Base-by-base conservation (phyloP, 1,140 invertebrate species). In the Probaryconus sp. region DNA sequence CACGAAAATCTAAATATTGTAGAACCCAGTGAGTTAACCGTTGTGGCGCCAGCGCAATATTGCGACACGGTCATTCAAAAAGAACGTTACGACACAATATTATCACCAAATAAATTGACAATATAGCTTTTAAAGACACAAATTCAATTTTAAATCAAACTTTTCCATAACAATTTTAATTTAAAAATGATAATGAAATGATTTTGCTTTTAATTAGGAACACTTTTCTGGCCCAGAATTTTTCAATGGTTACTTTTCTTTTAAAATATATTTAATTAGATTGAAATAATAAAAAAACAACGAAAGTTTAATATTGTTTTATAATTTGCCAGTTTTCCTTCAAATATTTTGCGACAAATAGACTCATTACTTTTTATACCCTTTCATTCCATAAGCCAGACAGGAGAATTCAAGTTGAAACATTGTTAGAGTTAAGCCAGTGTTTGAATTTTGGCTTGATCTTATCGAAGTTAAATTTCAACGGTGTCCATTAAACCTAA, bases 1-100 rank as follows among this genome's bases (percentile, higher is more conserved):
- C 9, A 5, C 20, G 24, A 26, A 10, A 13, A 18, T 40, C 51
- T 56, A 56, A 56, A 67, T 67, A 67, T 67, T 67, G 20, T 33
- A 56, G 21, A 18, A 56, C 14, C 17, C 21, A 3, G 10, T 6
- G 33, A 24, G 24, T 30, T 43, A 38, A 38, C 31, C 21, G 13
- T 7, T 5, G 18, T 48, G 33, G 21, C 14, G 21, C 38, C 37
- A 14, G 35, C 43, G 47, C 18, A 51, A 63, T 63, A 43, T 63
- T 33, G 10, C 28, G n/a, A 10, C 26, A 31, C 9, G 18, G 16
- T 20, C 35, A 20, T 53, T 40, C 10, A 28, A n/a, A 37, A 28
- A 38, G 13, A 13, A 38, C 6, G 35, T 13, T 31, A 17, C 16
- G 7, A 11, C 1, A 11, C 31, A 21, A 51, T 38, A n/a, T 51